A percentile compares a stretch with the other conserved stretches of the same genome.
phyloP scores from a whole-genome alignment of 2,888 invertebrate species.

The Microchrysa polita region DNA sequence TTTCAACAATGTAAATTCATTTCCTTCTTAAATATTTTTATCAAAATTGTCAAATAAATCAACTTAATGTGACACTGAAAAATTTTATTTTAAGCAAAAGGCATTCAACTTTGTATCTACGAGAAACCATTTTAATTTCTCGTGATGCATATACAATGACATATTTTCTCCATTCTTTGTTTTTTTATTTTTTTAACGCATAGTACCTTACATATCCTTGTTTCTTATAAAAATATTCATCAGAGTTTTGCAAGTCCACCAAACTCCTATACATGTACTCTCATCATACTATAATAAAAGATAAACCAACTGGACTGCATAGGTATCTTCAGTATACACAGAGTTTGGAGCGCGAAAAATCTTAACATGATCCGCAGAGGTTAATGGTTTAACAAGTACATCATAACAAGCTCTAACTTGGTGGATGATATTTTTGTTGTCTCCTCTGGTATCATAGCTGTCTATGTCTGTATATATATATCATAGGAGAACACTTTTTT shows the following conservation, averaged over 20 bases:
- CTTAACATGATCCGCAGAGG: conserved; percentile 27
- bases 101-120: too few relatives aligned
- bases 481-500: too few relatives aligned
- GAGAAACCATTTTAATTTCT: background rate
- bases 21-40: too few relatives aligned
- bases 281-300: too few relatives aligned
- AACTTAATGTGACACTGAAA: too few relatives aligned
- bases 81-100: too few relatives aligned
- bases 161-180: background rate
- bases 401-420: conserved; percentile 26
- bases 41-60: too few relatives aligned
- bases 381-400: conserved; percentile 37
- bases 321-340: background rate
- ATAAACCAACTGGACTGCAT: background rate
- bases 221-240: too few relatives aligned
- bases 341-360: conserved; percentile 24
- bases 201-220: background rate
- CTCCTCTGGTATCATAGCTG: background rate
- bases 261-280: too few relatives aligned
- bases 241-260: too few relatives aligned
- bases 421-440: conserved; percentile 29
- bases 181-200: background rate
- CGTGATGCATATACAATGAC: background rate
- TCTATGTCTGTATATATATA: background rate
- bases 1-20: too few relatives aligned